Evolutionary conservation across 2,113 vertebrate species (phyloP).

Genomic region (Eurystomus gularis): DNA sequence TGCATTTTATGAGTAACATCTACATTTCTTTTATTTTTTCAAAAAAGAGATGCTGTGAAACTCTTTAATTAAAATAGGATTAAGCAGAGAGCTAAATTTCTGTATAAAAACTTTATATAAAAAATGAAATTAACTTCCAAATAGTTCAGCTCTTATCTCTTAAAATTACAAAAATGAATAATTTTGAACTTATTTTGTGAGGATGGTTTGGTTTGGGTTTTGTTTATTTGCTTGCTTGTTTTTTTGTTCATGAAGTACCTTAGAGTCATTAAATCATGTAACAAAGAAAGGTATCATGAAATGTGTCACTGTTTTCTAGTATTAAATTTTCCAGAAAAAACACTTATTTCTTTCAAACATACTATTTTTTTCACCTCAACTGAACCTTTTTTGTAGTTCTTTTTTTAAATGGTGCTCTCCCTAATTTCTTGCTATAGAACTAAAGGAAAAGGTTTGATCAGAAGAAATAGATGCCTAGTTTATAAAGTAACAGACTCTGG

Average conservation of each 20-base stretch:
- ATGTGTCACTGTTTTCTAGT: background rate
- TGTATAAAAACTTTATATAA: background rate
- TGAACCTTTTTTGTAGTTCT: accelerated
- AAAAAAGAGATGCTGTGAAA: background rate
- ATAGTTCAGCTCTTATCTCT: background rate
- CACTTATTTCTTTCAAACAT: background rate
- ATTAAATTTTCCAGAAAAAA: too few species aligned
- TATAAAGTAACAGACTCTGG: background rate
- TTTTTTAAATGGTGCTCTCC: background rate
- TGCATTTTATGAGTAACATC: background rate
- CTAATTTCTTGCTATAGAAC: background rate
- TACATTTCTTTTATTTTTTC: background rate
- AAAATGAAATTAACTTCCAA: background rate
- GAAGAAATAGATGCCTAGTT: background rate
- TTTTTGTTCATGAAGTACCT: background rate
- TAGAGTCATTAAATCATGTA: background rate
- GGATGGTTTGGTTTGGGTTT: background rate
- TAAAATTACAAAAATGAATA: background rate
- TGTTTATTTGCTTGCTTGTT: background rate
- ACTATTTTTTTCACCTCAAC: background rate
- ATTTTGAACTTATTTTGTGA: background rate
- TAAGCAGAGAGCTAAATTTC: background rate
- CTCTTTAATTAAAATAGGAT: background rate
- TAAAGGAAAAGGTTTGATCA: background rate
- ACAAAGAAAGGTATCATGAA: background rate